Base-by-base conservation (phyloP, 1,140 invertebrate species). In the Sweltsa coloradensis region DNA sequence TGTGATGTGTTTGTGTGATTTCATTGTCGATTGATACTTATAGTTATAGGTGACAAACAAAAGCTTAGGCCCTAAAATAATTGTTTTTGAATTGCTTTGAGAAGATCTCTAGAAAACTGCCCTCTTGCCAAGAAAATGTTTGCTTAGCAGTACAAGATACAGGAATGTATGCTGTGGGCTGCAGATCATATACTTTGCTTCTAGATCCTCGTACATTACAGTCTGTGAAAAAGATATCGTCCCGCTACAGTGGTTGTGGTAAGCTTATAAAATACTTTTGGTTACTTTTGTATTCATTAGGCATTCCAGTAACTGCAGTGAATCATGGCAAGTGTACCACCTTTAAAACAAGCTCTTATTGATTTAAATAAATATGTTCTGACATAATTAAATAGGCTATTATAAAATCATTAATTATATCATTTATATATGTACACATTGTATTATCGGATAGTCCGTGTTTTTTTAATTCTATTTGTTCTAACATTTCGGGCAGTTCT, bases 61-160 rank as follows among this genome's bases (percentile, higher is more conserved):
- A 31, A 31, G 14, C 9, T 31, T 9, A 9, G 14, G 9, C 29
- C 9, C 9, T 31, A 31, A 31, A 31, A n/a, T 31, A 31, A 31
- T 14, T 34, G 41, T 54, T 51, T 58, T 57, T n/a, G n/a, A n/a
- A n/a, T n/a, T n/a, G n/a, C n/a, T n/a, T n/a, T 41, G 75, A 89
- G 72, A 89, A 83, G 58, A 74, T 87, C 56, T 89, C 86, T 3
- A 70, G 84, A 52, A 91, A 90, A 64, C 68, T 96, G 51, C 86
- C 85, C 2, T 88, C 88, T 54, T 82, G 80, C 52, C 82, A 89
- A 63, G 93, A 97, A 65, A 91, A 94, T 66, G 91, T 95, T 1
- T 96, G 92, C 63, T 74, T 96, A 55, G 82, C 89, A 27, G 81
- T 83, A 26, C 82, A 90, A 61, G 81, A 85, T 51, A 78, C 79